Evolutionary conservation across 2,888 invertebrate genomes (phyloP).

Genomic region (Epirrhoe tristata): DNA sequence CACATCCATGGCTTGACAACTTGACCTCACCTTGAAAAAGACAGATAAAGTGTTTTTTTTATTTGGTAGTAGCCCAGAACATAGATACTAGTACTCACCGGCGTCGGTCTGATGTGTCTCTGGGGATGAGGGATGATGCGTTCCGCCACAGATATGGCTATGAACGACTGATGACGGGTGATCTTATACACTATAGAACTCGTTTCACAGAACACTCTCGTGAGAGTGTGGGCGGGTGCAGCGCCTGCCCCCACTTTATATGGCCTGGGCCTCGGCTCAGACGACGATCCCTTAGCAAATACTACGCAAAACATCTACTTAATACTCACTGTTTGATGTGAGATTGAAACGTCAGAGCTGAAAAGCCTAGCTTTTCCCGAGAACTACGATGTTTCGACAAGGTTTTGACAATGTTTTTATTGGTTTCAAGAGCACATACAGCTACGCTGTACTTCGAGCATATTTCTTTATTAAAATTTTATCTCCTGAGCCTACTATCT

Average conservation of each 20-base stretch:
- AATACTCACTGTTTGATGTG: slow-evolving; percentile 70
- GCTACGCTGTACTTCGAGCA: neutral
- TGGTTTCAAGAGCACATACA: neutral
- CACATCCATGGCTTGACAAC: neutral
- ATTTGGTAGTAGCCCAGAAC: neutral
- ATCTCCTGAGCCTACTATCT: neutral
- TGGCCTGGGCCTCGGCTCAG: slow-evolving; percentile 57
- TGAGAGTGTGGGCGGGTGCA: slow-evolving; percentile 67
- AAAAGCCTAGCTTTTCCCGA: slow-evolving; percentile 34
- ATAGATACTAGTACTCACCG: slow-evolving; percentile 77
- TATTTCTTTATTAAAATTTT: neutral
- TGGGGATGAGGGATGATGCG: slow-evolving; percentile 59
- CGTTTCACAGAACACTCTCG: slow-evolving; percentile 71
- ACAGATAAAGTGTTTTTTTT: neutral
- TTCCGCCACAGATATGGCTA: slow-evolving; percentile 81
- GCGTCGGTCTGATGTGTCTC: slow-evolving; percentile 62
- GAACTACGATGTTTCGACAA: slow-evolving; percentile 2
- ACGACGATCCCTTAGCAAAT: slow-evolving; percentile 74
- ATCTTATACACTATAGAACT: slow-evolving; percentile 69
- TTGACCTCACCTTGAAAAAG: neutral
- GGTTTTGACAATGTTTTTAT: neutral
- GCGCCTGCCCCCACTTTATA: slow-evolving; percentile 59
- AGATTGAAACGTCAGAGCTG: slow-evolving; percentile 61
- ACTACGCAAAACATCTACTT: slow-evolving; percentile 73
- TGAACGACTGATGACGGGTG: slow-evolving; percentile 72